Conservation (phyloP, 1,140 invertebrate genomes). For the Luehdorfia chinensis region DNA sequence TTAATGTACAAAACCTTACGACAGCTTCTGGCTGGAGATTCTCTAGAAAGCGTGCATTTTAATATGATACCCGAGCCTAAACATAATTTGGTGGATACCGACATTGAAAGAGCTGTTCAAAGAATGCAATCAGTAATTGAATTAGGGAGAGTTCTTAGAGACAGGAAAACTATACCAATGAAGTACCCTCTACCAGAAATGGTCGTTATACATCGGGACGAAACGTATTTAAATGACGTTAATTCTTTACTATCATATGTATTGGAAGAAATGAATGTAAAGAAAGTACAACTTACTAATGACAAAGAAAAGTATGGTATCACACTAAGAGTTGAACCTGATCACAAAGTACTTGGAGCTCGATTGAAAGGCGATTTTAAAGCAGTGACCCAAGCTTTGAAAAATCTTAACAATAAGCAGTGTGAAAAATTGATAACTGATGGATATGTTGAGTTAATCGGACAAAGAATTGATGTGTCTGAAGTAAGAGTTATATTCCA, state of each 20-base stretch:
- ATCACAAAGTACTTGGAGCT: conserved; percentile 90
- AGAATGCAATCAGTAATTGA: conserved; percentile 98
- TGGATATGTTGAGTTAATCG: conserved; percentile 85
- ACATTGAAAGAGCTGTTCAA: conserved; percentile 93
- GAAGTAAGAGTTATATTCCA: conserved; percentile 94
- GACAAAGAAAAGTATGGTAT: conserved; percentile 97
- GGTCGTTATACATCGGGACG: conserved; percentile 94
- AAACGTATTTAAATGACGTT: conserved; percentile 88
- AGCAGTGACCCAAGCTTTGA: conserved; percentile 89
- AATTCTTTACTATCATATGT: conserved; percentile 91
- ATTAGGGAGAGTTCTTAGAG: conserved; percentile 93
- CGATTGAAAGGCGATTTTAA: conserved; percentile 94
- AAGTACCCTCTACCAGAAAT: conserved; percentile 98
- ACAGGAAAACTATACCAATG: conserved; percentile 94
- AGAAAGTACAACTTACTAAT: conserved; percentile 89
- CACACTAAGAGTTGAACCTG: conserved; percentile 94
- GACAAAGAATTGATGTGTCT: conserved; percentile 86
- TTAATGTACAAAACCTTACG: conserved; percentile 95
- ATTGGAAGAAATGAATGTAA: conserved; percentile 96
- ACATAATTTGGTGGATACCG: conserved; percentile 85
- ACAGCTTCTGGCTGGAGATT: conserved; percentile 66
- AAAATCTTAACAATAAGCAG: conserved; percentile 87
- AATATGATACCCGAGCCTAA: conserved; percentile 90
- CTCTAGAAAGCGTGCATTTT: conserved; percentile 89
- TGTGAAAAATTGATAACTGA: conserved; percentile 86